Evolutionary conservation across 2,113 vertebrate species (phyloP).

Genomic region (Poeciliopsis turrubarensis): DNA sequence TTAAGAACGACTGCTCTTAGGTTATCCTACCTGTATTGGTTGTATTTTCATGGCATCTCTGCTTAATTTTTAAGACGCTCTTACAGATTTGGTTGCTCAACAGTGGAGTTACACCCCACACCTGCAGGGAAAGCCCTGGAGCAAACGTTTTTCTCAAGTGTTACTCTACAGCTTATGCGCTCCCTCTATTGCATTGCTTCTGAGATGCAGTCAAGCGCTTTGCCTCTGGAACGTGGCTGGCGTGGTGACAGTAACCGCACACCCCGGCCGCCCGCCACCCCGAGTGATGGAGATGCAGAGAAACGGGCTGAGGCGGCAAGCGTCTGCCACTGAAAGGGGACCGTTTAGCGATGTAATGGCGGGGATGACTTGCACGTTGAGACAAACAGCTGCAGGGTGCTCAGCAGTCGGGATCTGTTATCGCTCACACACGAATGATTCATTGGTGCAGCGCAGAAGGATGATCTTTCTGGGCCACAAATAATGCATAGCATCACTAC

Average conservation of each 20-base stretch:
- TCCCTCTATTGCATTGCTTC: background rate
- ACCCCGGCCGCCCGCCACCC: background rate
- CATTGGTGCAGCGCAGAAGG: slow-evolving; percentile 57
- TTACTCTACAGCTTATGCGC: background rate
- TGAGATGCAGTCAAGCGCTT: slow-evolving; percentile 43
- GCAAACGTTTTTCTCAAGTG: background rate
- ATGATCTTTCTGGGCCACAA: slow-evolving; percentile 48
- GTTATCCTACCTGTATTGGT: background rate
- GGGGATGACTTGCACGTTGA: slow-evolving; percentile 78
- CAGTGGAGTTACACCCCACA: background rate
- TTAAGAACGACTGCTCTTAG: no score
- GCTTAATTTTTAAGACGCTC: background rate
- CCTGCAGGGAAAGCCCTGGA: no score
- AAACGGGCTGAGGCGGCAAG: slow-evolving; percentile 59
- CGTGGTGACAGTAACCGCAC: slow-evolving; percentile 50
- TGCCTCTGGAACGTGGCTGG: slow-evolving; percentile 49
- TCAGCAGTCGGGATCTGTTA: slow-evolving; percentile 75
- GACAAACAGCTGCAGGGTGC: slow-evolving; percentile 78
- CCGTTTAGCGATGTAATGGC: slow-evolving; percentile 78
- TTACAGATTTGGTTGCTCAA: no score
- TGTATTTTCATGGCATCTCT: background rate
- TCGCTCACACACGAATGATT: slow-evolving; percentile 71
- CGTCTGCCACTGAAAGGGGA: slow-evolving; percentile 75
- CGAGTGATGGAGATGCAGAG: slow-evolving; percentile 60
- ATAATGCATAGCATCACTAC: slow-evolving; percentile 54